Evolutionary conservation across 2,113 vertebrate species (phyloP).

Genomic region (Lates calcarifer): DNA sequence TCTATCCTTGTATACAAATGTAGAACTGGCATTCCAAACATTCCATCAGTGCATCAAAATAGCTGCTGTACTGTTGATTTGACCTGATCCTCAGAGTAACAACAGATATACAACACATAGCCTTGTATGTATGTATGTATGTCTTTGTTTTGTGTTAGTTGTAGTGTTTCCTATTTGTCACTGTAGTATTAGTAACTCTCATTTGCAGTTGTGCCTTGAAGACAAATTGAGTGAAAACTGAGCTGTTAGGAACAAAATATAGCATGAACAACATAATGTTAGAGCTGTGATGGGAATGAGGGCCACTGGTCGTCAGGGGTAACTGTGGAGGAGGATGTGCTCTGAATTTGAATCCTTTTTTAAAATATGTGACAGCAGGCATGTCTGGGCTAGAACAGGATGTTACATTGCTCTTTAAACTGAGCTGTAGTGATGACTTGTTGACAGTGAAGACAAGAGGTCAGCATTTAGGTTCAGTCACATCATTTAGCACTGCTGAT

Average conservation of each 20-base stretch:
- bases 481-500: not conserved
- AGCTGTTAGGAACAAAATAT: not conserved
- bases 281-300: not conserved
- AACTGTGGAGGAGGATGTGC: not conserved
- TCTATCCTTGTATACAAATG: too few species aligned
- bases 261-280: not conserved
- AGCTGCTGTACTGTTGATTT: too few species aligned
- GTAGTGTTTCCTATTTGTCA: too few species aligned
- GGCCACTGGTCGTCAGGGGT: not conserved
- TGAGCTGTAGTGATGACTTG: not conserved
- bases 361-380: conserved; percentile 1
- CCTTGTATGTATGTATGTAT: too few species aligned
- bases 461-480: not conserved
- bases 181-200: not conserved
- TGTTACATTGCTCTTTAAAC: not conserved
- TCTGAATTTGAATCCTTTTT: not conserved
- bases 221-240: not conserved
- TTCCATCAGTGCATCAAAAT: too few species aligned
- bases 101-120: too few species aligned
- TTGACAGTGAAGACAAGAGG: not conserved
- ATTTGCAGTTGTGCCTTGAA: not conserved
- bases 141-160: too few species aligned
- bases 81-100: too few species aligned
- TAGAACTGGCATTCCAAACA: too few species aligned
- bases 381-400: not conserved